Conservation (phyloP, 2,797 vertebrate species). For the Apodemus agrarius region DNA sequence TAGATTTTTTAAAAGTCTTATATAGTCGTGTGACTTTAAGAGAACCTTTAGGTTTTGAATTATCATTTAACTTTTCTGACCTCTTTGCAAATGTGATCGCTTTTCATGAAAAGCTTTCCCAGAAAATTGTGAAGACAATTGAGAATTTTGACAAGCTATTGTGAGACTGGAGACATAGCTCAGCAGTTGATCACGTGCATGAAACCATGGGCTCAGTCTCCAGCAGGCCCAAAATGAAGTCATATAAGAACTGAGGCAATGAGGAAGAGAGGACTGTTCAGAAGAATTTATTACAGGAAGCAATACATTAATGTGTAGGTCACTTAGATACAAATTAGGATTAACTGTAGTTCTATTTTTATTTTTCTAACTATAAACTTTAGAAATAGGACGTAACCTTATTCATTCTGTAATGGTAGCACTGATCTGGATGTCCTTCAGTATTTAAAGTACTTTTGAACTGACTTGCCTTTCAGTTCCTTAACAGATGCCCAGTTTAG, state of each 20-base stretch:
- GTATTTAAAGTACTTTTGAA: slow-evolving; percentile 16
- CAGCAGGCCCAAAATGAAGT: background rate
- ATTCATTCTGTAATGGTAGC: background rate
- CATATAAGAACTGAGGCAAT: background rate
- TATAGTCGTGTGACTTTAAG: background rate
- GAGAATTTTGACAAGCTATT: background rate
- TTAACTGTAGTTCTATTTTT: slow-evolving; percentile 21
- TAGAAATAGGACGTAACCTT: background rate
- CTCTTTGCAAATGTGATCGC: background rate
- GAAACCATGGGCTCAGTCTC: too few relatives aligned
- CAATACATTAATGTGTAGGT: background rate
- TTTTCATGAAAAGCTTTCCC: slow-evolving; percentile 28
- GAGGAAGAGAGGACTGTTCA: background rate
- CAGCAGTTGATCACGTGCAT: background rate
- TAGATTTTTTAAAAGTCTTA: background rate
- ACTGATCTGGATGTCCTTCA: background rate
- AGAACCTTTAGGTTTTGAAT: background rate
- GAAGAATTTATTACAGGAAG: background rate
- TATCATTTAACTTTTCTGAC: background rate
- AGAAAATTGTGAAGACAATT: background rate
- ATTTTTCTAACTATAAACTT: slow-evolving; percentile 21
- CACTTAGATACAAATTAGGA: background rate
- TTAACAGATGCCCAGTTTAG: slow-evolving; percentile 20
- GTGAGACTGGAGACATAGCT: background rate
- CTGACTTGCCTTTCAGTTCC: background rate